These are phyloP conservation scores for Parambassis ranga DNA, from an alignment of 2,797 vertebrate species.

Conservation along the genomic window DNA sequence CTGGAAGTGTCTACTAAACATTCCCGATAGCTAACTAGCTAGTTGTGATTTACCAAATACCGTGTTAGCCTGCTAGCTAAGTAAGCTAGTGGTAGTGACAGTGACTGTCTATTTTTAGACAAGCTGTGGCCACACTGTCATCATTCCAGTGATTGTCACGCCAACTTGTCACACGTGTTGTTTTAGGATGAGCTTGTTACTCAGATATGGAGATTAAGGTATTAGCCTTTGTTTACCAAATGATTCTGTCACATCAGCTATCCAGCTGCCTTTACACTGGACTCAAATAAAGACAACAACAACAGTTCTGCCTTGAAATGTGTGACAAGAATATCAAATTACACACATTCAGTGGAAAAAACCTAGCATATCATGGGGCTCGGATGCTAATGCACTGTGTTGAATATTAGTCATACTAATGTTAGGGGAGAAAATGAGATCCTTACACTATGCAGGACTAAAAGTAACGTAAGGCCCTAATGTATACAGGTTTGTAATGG, in stretches of 20 bases:
- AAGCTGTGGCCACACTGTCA: constrained; percentile 24
- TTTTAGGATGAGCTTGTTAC: constrained; percentile 21
- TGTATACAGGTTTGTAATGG: too few relatives aligned
- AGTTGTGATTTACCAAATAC: not conserved
- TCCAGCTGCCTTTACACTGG: too few relatives aligned
- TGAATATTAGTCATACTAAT: not conserved
- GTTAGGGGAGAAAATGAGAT: too few relatives aligned
- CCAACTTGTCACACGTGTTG: constrained; percentile 6
- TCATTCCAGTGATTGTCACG: constrained; percentile 1
- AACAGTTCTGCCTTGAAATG: too few relatives aligned
- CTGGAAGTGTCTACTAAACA: not conserved
- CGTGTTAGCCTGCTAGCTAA: constrained; percentile 3
- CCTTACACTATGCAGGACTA: too few relatives aligned
- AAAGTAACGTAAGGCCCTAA: too few relatives aligned
- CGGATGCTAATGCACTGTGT: not conserved
- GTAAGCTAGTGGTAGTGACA: not conserved
- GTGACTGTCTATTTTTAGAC: constrained; percentile 38
- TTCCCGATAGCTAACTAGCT: not conserved
- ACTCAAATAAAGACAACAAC: not conserved
- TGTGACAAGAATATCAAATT: not conserved
- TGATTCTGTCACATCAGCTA: not conserved
- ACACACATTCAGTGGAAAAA: not conserved
- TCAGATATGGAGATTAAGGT: constrained; percentile 73
- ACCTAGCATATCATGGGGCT: not conserved
- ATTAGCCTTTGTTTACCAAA: constrained; percentile 72